Conservation (phyloP, 2,797 vertebrate genomes). For the Linurgus olivaceus region DNA sequence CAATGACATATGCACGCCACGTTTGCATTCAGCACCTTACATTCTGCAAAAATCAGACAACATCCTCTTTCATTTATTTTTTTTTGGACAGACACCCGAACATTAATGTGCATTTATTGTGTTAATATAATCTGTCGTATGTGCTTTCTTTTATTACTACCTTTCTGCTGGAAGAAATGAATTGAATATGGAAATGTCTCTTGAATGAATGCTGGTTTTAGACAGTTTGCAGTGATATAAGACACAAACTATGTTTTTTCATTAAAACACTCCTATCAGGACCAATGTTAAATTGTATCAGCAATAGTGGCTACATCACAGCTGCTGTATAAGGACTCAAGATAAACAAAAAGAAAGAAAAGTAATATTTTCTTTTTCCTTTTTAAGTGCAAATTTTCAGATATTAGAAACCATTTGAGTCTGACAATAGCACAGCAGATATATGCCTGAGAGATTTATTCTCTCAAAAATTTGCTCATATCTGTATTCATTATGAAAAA, state of each 20-base stretch:
- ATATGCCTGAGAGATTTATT: not conserved
- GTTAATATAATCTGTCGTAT: not conserved
- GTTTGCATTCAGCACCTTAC: not conserved
- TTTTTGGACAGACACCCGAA: not conserved
- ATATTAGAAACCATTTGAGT: not conserved
- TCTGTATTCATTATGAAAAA: not conserved
- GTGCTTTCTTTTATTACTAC: not conserved
- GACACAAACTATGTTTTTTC: not conserved
- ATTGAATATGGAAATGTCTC: not conserved
- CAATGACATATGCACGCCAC: not conserved
- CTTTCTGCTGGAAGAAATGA: not conserved
- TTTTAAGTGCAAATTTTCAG: not conserved
- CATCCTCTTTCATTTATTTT: not conserved
- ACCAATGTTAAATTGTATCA: not conserved
- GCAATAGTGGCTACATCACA: not conserved
- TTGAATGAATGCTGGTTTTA: not conserved
- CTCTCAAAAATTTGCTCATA: not conserved
- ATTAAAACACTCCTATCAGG: not conserved
- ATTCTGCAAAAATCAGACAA: not conserved
- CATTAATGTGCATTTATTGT: not conserved
- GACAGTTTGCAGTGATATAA: not conserved
- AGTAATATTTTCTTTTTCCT: not conserved
- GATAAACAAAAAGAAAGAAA: not conserved
- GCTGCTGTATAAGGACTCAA: not conserved
- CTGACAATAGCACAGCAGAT: not conserved